A percentile compares a stretch with the other conserved stretches of the same genome.
phyloP scores from a whole-genome alignment of 2,888 invertebrate genomes.

The Megamerina dolium region DNA sequence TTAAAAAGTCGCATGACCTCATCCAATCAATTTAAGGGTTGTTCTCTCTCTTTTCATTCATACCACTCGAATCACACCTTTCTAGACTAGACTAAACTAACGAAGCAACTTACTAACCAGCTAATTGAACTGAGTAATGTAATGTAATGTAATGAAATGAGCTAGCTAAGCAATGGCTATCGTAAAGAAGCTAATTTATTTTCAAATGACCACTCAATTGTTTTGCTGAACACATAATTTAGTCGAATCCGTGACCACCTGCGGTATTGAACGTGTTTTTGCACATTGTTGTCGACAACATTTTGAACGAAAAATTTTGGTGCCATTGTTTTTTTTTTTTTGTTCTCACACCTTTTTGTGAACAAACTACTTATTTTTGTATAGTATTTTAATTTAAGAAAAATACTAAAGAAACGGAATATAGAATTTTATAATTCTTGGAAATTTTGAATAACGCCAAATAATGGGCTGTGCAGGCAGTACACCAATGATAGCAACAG shows the following conservation, averaged over 20 bases:
- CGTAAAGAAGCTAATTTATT: no score
- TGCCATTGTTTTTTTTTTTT: background rate
- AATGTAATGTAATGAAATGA: no score
- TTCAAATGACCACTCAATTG: no score
- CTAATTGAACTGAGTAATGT: background rate
- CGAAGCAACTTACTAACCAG: background rate
- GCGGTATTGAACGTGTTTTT: conserved; percentile 28
- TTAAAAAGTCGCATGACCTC: conserved; percentile 15
- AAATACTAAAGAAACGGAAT: no score
- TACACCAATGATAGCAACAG: conserved; percentile 43
- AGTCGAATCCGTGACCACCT: conserved; percentile 37
- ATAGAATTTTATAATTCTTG: no score
- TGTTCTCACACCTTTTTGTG: background rate
- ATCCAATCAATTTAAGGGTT: conserved; percentile 12
- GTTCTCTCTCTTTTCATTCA: background rate
- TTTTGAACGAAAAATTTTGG: background rate
- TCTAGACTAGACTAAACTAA: background rate
- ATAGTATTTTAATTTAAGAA: no score
- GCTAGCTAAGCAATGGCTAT: no score
- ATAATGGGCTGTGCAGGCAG: conserved; percentile 42
- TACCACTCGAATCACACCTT: background rate
- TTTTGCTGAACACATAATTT: no score
- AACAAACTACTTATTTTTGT: background rate
- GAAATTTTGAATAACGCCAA: no score
- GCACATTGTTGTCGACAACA: no score